These are phyloP conservation scores for Drosophila kokeensis DNA, from an alignment of 2,888 invertebrate species.

Conservation along the genomic window DNA sequence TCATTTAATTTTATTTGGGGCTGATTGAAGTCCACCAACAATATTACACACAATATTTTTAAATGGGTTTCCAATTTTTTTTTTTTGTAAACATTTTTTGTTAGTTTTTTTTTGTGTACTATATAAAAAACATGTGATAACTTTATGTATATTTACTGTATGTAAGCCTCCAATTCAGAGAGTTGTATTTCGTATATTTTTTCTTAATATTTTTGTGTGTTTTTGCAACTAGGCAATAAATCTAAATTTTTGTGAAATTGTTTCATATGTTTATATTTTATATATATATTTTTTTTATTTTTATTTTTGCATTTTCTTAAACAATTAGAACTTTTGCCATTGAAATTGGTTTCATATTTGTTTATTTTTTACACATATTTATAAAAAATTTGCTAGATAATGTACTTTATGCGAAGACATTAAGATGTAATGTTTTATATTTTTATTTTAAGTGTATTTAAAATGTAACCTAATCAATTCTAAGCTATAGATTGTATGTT, in stretches of 20 bases:
- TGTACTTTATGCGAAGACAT: slow-evolving; percentile 68
- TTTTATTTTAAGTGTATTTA: slow-evolving; percentile 41
- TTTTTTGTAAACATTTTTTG: slow-evolving; percentile 15
- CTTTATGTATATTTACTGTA: slow-evolving; percentile 17
- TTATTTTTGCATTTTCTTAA: slow-evolving; percentile 40
- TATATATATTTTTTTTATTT: slow-evolving; percentile 35
- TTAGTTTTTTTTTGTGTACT: slow-evolving; percentile 34
- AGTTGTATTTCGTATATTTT: slow-evolving; percentile 23
- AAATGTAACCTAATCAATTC: slow-evolving; percentile 42
- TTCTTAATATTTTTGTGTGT: slow-evolving; percentile 22
- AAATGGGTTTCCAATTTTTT: slow-evolving; percentile 11
- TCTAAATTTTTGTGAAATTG: slow-evolving; percentile 37
- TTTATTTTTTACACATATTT: slow-evolving; percentile 43
- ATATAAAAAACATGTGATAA: slow-evolving; percentile 50
- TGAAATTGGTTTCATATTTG: slow-evolving; percentile 20
- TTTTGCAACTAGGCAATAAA: slow-evolving; percentile 26
- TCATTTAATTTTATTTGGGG: slow-evolving; percentile 1
- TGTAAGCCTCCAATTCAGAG: slow-evolving; percentile 68
- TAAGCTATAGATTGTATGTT: slow-evolving; percentile 36
- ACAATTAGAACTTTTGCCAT: slow-evolving; percentile 28
- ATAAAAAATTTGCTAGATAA: slow-evolving; percentile 60
- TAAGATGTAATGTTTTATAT: slow-evolving; percentile 38
- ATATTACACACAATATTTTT: slow-evolving; percentile 30
- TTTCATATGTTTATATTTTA: slow-evolving; percentile 17
- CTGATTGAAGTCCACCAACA: slow-evolving; percentile 17